Percentiles rank a stretch among this genome's conserved stretches.
phyloP scores from a whole-genome alignment of 2,113 vertebrate genomes.

The Catharus minimus region DNA sequence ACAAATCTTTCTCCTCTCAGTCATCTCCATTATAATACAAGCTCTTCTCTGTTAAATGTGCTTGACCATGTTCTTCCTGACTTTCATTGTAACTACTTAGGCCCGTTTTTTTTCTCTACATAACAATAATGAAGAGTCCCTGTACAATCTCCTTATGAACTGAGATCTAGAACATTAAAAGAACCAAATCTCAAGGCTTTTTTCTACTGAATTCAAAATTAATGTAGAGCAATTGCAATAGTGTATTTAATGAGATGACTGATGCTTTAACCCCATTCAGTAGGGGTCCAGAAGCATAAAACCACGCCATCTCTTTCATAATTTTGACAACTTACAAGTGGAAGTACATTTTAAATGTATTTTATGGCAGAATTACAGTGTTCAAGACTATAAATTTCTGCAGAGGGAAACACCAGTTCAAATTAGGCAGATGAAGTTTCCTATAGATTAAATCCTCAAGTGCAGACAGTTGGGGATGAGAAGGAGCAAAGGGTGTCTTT shows the following conservation, averaged over 20 bases:
- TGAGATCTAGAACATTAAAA: neutral
- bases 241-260: neutral
- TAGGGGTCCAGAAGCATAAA: neutral
- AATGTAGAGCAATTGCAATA: neutral
- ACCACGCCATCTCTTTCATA: neutral
- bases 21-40: neutral
- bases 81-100: neutral
- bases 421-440: neutral
- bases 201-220: neutral
- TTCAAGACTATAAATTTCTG: neutral
- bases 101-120: neutral
- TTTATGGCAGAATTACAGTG: neutral
- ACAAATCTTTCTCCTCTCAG: neutral
- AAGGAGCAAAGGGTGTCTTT: neutral
- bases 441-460: neutral
- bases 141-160: neutral
- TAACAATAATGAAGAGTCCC: neutral
- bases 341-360: neutral
- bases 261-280: neutral
- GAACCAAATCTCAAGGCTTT: rapidly evolving
- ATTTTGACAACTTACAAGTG: neutral
- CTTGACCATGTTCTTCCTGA: neutral
- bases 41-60: neutral
- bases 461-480: neutral
- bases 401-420: neutral